These are phyloP conservation scores for Cybosia mesomella DNA, from an alignment of 2,888 invertebrate species.

Conservation along the genomic window DNA sequence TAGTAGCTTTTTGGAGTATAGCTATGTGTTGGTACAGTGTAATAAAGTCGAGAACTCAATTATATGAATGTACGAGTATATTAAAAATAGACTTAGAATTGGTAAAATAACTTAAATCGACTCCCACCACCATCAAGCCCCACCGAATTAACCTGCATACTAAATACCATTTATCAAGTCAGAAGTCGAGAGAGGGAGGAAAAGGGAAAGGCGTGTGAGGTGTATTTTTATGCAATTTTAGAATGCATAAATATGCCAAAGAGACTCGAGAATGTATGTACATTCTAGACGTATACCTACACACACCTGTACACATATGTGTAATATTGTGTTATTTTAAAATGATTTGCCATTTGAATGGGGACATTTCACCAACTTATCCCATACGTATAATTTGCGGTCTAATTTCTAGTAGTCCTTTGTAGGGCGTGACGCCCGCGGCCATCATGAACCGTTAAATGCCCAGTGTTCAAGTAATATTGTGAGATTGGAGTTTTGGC, in stretches of 20 bases:
- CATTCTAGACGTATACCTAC: no score
- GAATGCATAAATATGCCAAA: background rate
- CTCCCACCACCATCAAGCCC: no score
- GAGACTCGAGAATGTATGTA: background rate
- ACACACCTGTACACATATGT: background rate
- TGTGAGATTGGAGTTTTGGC: conserved; percentile 71
- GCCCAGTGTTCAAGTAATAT: conserved; percentile 65
- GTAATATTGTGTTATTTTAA: background rate
- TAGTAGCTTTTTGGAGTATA: conserved; percentile 32
- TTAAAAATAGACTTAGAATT: background rate
- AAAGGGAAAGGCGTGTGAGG: no score
- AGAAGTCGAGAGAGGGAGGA: no score
- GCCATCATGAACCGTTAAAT: conserved; percentile 75
- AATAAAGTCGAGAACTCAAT: background rate
- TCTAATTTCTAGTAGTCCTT: conserved; percentile 76
- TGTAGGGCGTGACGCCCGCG: conserved; percentile 74
- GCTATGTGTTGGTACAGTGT: background rate
- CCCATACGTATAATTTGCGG: conserved; percentile 61
- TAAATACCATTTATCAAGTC: no score
- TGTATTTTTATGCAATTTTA: no score
- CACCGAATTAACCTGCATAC: no score
- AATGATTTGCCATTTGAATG: conserved; percentile 17
- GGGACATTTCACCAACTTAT: background rate
- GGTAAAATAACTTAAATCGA: background rate
- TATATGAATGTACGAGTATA: background rate